These are phyloP conservation scores for Pangasius larnaudii DNA, from an alignment of 2,797 vertebrate species.

Conservation along the genomic window DNA sequence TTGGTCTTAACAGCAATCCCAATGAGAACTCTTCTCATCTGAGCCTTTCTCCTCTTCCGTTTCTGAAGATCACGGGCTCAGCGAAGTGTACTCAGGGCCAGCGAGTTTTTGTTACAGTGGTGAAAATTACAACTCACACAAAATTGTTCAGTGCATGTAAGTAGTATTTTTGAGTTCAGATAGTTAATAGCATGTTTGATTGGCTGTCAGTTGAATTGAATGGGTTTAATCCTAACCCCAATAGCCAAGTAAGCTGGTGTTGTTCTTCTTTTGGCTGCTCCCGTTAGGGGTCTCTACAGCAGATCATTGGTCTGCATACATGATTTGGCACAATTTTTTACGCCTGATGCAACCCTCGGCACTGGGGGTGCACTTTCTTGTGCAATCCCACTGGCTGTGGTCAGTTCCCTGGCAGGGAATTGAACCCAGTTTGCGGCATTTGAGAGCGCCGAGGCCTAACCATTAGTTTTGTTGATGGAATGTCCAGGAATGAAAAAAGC, in stretches of 20 bases:
- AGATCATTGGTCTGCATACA: too few species aligned
- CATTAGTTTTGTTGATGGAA: background rate
- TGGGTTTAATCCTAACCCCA: background rate
- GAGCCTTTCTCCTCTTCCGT: background rate
- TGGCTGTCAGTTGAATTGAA: background rate
- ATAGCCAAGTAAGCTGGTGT: background rate
- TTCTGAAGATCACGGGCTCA: background rate
- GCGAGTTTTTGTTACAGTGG: background rate
- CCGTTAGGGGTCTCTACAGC: too few species aligned
- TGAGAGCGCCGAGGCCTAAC: too few species aligned
- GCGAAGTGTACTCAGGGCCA: background rate
- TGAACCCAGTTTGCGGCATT: too few species aligned
- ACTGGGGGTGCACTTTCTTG: too few species aligned
- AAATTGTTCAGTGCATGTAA: too few species aligned
- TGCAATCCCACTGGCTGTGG: too few species aligned
- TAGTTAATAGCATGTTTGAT: background rate
- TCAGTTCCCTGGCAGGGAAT: too few species aligned
- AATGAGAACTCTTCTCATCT: background rate
- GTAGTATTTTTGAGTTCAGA: too few species aligned
- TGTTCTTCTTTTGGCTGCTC: too few species aligned
- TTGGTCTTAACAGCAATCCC: conserved; percentile 2
- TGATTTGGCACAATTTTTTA: too few species aligned
- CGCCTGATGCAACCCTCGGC: too few species aligned
- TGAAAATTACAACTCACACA: background rate
- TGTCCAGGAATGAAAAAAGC: background rate